Evolutionary conservation across 1,140 invertebrate genomes (phyloP).

Genomic region (Latrodectus geometricus): DNA sequence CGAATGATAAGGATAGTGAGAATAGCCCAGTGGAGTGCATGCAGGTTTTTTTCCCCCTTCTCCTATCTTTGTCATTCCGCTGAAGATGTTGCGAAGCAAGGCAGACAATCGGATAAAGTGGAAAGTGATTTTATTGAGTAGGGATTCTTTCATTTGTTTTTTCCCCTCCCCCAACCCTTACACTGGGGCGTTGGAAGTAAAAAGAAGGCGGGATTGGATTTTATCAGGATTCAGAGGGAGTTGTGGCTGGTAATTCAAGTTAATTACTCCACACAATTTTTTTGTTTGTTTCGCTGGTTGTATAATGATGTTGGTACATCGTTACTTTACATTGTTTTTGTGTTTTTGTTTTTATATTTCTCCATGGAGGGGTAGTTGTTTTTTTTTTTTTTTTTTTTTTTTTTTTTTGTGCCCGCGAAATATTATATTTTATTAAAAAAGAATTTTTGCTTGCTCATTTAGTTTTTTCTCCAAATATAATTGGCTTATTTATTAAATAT

Average conservation of each 20-base stretch:
- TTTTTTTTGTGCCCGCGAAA: no score
- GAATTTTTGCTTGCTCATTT: no score
- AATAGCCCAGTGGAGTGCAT: not conserved
- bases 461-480: no score
- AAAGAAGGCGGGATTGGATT: not conserved
- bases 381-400: not conserved
- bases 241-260: conserved; percentile 4
- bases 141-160: conserved; percentile 15
- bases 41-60: not conserved
- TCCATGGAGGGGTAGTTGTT: not conserved
- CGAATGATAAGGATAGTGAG: conserved; percentile 21
- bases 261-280: conserved; percentile 10
- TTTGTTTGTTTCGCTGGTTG: not conserved
- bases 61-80: conserved; percentile 1
- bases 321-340: no score
- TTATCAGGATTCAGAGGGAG: not conserved
- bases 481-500: no score
- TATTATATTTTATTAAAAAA: no score
- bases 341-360: no score
- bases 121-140: conserved; percentile 52
- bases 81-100: conserved; percentile 7
- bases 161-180: not conserved
- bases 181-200: not conserved
- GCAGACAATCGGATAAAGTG: conserved; percentile 30
- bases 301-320: no score